Conservation (phyloP, 2,888 invertebrate genomes). For the Andrena dorsata region DNA sequence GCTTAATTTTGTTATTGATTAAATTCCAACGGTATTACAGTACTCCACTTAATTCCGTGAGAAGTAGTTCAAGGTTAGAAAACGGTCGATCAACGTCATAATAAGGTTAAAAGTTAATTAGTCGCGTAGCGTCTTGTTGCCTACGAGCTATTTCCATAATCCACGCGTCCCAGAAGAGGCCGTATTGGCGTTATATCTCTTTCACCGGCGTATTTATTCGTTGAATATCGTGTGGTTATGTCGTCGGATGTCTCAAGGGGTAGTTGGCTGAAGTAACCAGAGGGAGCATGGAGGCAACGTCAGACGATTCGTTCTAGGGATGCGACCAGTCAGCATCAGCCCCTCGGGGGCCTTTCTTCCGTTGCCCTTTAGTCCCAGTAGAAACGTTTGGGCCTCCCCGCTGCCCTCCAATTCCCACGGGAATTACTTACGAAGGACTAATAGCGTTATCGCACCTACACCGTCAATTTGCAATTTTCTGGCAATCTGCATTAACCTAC, state of each 20-base stretch:
- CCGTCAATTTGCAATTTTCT: conserved; percentile 19
- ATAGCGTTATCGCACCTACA: conserved; percentile 69
- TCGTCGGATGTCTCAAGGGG: conserved; percentile 72
- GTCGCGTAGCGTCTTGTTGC: conserved; percentile 1
- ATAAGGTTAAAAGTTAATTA: conserved; percentile 49
- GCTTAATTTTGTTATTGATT: not conserved
- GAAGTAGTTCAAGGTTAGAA: conserved; percentile 44
- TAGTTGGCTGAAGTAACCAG: conserved; percentile 56
- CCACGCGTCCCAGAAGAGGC: conserved; percentile 26
- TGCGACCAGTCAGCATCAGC: conserved; percentile 78
- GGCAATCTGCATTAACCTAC: not conserved
- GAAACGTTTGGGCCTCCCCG: conserved; percentile 71
- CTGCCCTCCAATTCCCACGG: conserved; percentile 82
- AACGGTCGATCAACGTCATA: conserved; percentile 13
- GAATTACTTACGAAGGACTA: conserved; percentile 82
- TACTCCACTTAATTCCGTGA: not conserved
- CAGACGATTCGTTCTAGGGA: conserved; percentile 76
- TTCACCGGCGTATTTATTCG: conserved; percentile 47
- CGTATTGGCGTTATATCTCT: conserved; percentile 25
- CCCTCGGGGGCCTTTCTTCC: conserved; percentile 81
- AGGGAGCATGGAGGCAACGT: conserved; percentile 61
- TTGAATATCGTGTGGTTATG: conserved; percentile 69
- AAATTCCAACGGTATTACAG: not conserved
- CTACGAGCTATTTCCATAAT: not conserved
- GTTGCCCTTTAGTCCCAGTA: conserved; percentile 76